Base-by-base conservation (phyloP, 1,140 invertebrate genomes). In the Eriocheir sinensis region DNA sequence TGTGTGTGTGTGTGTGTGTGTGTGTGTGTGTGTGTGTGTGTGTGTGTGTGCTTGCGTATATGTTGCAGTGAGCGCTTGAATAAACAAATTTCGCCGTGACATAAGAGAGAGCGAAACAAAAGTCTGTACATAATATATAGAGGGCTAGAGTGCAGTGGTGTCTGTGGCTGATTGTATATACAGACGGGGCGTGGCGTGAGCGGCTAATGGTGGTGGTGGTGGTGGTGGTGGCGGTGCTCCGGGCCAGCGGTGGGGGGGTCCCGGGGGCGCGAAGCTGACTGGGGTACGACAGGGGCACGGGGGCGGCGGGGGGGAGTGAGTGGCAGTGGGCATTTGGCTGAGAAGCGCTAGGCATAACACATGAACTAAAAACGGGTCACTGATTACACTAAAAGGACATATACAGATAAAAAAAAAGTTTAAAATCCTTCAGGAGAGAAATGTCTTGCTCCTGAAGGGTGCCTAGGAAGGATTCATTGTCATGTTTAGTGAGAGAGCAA, bases 91-190 rank as follows among this genome's bases (percentile, higher is more conserved):
- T 60, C 53, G 21, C 53, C 53, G 53, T 60, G 17, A 60, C 44
- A 21, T 60, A 60, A 21, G 27, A 6, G 17, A 2, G 21, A 60
- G 53, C 27, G 27, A 90, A 30, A 90, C 48, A 90, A 27, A 90
- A 48, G n/a, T 90, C 48, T 81, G 81, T 92, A 92, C 81, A 92
- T 44, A 83, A 89, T 15, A 92, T 30, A 17, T 80, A 81, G 38
- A n/a, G 15, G 6, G 44, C 79, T 83, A 92, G 34, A 27, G 91
- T 92, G 91, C 91, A 83, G 79, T 41, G 79, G 36, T 48, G 36
- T 92, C 80, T 41, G 21, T 3, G 32, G 34, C 38, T 48, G 79
- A 83, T 93, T 93, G 92, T 93, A 93, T 93, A 17, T 93, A 93
- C 92, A 93, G 92, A 48, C 72, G 92, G 83, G 27, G 53, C 53